A percentile compares a stretch with the other conserved stretches of the same genome.
phyloP scores from a whole-genome alignment of 2,888 invertebrate species.

The Oscheius sp. region DNA sequence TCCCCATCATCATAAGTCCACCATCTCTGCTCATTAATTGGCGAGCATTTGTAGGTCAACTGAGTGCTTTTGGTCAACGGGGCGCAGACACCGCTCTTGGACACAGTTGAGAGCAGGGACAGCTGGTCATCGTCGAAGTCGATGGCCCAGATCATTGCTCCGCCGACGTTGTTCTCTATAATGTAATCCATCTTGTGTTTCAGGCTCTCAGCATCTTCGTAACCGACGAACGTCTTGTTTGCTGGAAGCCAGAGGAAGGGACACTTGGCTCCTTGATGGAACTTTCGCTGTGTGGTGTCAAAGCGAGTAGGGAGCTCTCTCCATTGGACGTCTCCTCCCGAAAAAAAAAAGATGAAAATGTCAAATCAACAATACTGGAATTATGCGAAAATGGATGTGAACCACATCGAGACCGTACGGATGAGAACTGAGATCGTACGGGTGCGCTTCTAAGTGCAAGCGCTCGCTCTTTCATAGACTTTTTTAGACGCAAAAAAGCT shows the following conservation, averaged over 20 bases:
- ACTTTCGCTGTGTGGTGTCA: slow-evolving; percentile 31
- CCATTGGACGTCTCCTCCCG: slow-evolving; percentile 69
- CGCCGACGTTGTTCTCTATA: slow-evolving; percentile 65
- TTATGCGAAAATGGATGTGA: too few species aligned
- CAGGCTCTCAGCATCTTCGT: slow-evolving; percentile 67
- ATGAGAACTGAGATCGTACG: too few species aligned
- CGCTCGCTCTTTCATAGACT: too few species aligned
- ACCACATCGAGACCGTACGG: too few species aligned
- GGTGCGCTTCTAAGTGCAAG: too few species aligned
- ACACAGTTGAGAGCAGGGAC: slow-evolving; percentile 59
- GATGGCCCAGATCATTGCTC: slow-evolving; percentile 73
- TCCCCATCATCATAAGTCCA: slow-evolving; percentile 72
- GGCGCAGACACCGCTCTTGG: slow-evolving; percentile 35
- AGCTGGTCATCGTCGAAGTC: slow-evolving; percentile 69
- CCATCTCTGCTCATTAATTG: slow-evolving; percentile 70
- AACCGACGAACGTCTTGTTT: slow-evolving; percentile 65
- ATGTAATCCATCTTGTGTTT: slow-evolving; percentile 65
- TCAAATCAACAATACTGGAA: too few species aligned
- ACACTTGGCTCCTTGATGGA: slow-evolving; percentile 29
- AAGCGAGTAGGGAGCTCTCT: slow-evolving; percentile 49
- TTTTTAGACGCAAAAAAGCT: too few species aligned
- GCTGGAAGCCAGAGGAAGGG: slow-evolving; percentile 65
- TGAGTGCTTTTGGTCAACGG: slow-evolving; percentile 1
- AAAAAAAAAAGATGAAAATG: neutral
- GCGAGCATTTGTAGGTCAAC: slow-evolving; percentile 65